These are phyloP conservation scores for Noctua comes DNA, from an alignment of 2,888 invertebrate species.

Conservation along the genomic window DNA sequence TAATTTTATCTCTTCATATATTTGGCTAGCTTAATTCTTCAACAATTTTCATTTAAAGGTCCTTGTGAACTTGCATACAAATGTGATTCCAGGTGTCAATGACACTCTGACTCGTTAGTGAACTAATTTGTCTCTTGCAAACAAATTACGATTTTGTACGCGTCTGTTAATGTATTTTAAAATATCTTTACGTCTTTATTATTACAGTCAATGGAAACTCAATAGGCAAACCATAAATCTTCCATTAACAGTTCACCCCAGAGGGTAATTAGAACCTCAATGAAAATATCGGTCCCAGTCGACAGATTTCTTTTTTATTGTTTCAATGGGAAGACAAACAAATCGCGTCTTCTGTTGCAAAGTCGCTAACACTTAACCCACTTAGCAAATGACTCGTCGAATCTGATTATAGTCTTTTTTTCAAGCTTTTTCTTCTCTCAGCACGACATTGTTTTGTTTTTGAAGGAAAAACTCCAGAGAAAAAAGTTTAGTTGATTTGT, in stretches of 20 bases:
- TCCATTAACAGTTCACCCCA: conserved; percentile 9
- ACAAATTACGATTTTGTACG: not conserved
- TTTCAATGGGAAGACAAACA: conserved; percentile 59
- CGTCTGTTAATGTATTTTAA: not conserved
- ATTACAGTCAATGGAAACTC: not conserved
- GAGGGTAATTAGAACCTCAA: conserved; percentile 29
- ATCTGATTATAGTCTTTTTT: conserved; percentile 76
- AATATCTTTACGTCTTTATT: not conserved
- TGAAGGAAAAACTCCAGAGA: conserved; percentile 68
- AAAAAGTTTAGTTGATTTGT: conserved; percentile 80
- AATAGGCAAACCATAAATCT: conserved; percentile 12
- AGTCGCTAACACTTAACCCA: conserved; percentile 76
- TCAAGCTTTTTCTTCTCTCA: conserved; percentile 71
- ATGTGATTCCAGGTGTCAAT: not conserved
- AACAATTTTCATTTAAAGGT: not conserved
- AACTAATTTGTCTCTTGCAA: not conserved
- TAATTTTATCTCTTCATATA: not conserved
- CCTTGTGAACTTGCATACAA: not conserved
- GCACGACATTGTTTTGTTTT: conserved; percentile 82
- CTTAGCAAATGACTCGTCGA: conserved; percentile 85
- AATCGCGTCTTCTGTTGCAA: conserved; percentile 64
- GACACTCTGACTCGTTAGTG: not conserved
- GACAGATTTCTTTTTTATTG: conserved; percentile 26
- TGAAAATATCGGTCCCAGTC: conserved; percentile 37
- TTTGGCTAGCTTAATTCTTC: not conserved